Conservation (phyloP, 2,797 vertebrate species). For the Natrix natrix region DNA sequence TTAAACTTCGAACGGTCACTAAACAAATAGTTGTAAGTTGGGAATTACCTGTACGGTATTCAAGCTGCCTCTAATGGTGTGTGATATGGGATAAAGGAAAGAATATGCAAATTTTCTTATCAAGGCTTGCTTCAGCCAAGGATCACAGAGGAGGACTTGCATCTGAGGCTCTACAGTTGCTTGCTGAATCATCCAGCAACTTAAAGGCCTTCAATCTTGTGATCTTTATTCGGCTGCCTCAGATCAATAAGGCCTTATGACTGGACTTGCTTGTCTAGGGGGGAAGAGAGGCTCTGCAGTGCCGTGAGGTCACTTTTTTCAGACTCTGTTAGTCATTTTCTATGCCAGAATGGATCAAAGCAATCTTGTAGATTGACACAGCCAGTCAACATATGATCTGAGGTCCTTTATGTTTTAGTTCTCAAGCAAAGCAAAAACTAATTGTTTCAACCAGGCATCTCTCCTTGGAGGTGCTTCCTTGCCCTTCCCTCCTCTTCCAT, state of each 20-base stretch:
- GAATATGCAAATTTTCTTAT: not conserved
- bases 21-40: not conserved
- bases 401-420: slow-evolving; percentile 60
- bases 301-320: slow-evolving; percentile 54
- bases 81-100: not conserved
- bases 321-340: slow-evolving; percentile 50
- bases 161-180: not conserved
- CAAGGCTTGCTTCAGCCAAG: not conserved
- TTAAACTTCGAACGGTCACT: not conserved
- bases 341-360: slow-evolving; percentile 51
- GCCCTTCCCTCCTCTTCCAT: slow-evolving; percentile 43
- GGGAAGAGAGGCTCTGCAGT: slow-evolving; percentile 36
- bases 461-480: slow-evolving; percentile 47
- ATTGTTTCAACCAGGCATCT: slow-evolving; percentile 64
- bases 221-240: slow-evolving; percentile 26
- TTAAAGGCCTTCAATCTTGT: slow-evolving; percentile 4
- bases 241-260: slow-evolving; percentile 40
- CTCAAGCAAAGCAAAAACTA: slow-evolving; percentile 54
- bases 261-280: slow-evolving; percentile 29
- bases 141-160: not conserved
- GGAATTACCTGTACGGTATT: not conserved
- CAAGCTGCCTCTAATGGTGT: not conserved
- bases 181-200: not conserved
- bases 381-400: slow-evolving; percentile 39
- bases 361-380: slow-evolving; percentile 52